Percentiles rank a stretch among this genome's conserved stretches.
Evolutionary conservation across 2,888 invertebrate genomes (phyloP).

Genomic region (Enchytraeus crypticus): DNA sequence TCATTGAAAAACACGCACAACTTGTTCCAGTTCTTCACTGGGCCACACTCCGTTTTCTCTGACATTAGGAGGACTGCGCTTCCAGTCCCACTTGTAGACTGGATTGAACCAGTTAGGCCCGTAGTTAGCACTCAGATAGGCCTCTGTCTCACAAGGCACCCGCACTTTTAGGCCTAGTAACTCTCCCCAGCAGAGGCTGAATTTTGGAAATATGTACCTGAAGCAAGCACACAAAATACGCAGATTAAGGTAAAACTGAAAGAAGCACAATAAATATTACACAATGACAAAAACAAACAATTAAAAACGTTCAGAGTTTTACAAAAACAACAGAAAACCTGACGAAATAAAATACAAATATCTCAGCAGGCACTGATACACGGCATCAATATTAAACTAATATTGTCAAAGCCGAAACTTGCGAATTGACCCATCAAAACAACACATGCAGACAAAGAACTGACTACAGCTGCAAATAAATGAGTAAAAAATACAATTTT

Average conservation of each 20-base stretch:
- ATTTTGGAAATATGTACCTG: conserved; percentile 53
- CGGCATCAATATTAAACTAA: too few relatives aligned
- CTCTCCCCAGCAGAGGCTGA: conserved; percentile 54
- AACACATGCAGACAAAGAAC: too few relatives aligned
- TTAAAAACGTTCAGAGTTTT: too few relatives aligned
- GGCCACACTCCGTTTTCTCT: conserved; percentile 53
- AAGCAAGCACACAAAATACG: conserved; percentile 6
- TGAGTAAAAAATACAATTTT: too few relatives aligned
- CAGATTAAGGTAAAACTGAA: neutral
- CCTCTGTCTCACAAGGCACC: conserved; percentile 52
- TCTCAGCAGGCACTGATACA: too few relatives aligned
- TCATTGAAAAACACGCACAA: conserved; percentile 33
- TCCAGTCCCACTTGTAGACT: conserved; percentile 54
- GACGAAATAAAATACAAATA: too few relatives aligned
- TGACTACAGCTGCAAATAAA: too few relatives aligned
- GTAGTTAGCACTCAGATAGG: conserved; percentile 54
- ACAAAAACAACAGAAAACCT: too few relatives aligned
- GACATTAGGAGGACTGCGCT: conserved; percentile 53
- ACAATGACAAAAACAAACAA: too few relatives aligned
- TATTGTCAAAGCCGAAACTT: too few relatives aligned
- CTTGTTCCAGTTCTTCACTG: conserved; percentile 47
- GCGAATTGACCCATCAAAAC: too few relatives aligned
- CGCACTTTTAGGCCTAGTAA: conserved; percentile 52
- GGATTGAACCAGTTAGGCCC: conserved; percentile 52
- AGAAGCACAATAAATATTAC: too few relatives aligned